These are phyloP conservation scores for Hydropsyche betteni DNA, from an alignment of 2,888 invertebrate genomes.

Conservation along the genomic window DNA sequence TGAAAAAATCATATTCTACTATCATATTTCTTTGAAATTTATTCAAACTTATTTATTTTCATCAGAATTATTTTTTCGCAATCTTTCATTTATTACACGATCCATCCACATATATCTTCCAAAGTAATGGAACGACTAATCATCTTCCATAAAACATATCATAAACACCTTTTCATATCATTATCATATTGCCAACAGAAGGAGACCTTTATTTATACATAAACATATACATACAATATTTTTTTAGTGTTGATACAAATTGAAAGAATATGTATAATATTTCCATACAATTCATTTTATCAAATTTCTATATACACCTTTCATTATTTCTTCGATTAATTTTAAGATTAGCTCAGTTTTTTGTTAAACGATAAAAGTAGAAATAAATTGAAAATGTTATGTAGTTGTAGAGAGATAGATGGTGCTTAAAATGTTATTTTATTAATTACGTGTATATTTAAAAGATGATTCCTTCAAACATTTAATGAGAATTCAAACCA, in stretches of 20 bases:
- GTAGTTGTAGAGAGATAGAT: conserved; percentile 26
- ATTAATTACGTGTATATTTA: neutral
- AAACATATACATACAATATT: neutral
- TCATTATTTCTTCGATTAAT: neutral
- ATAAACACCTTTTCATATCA: conserved; percentile 26
- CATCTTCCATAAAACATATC: conserved; percentile 26
- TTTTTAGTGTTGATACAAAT: too few relatives aligned
- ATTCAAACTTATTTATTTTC: too few relatives aligned
- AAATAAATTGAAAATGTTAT: conserved; percentile 27
- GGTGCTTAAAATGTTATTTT: conserved; percentile 28
- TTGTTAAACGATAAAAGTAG: conserved; percentile 2
- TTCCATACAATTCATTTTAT: neutral
- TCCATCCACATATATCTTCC: conserved; percentile 28
- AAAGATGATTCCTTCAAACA: too few relatives aligned
- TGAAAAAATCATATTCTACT: too few relatives aligned
- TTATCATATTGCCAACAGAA: neutral
- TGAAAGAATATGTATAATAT: too few relatives aligned
- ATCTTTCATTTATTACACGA: neutral
- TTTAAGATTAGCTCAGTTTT: conserved; percentile 14
- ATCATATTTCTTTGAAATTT: too few relatives aligned
- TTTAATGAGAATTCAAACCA: too few relatives aligned
- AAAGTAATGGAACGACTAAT: neutral
- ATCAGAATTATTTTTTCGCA: too few relatives aligned
- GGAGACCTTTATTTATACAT: conserved; percentile 7
- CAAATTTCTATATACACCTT: neutral